Percentiles rank a stretch among this genome's conserved stretches.
Conservation (phyloP, 2,113 vertebrate genomes). For the Lontra canadensis region DNA sequence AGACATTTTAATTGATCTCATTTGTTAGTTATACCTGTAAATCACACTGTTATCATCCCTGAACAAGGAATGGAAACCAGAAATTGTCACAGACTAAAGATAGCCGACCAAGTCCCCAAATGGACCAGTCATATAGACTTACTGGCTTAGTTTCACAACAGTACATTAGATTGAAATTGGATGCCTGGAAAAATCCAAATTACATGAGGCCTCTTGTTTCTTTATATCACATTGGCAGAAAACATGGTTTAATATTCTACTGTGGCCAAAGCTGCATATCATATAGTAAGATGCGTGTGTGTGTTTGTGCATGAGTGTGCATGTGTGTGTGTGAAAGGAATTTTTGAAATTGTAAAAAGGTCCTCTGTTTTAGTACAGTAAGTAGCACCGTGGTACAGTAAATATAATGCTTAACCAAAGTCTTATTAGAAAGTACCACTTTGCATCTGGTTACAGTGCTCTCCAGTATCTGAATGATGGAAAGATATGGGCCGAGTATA, state of each 20-base stretch:
- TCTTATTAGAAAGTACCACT: not conserved
- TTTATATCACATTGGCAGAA: constrained; percentile 89
- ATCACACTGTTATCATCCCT: constrained; percentile 91
- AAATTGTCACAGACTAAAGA: constrained; percentile 85
- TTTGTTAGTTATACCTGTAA: constrained; percentile 97
- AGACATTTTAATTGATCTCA: constrained; percentile 98
- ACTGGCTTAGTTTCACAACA: constrained; percentile 90
- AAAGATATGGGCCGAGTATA: not conserved
- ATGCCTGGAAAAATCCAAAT: constrained; percentile 95
- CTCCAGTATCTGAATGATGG: constrained; percentile 5
- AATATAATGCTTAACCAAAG: not conserved
- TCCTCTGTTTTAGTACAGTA: constrained; percentile 55
- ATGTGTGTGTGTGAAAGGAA: constrained; percentile 45
- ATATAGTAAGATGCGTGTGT: constrained; percentile 46
- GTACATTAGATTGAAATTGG: constrained; percentile 91
- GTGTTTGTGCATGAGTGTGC: not conserved
- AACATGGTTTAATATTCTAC: constrained; percentile 90
- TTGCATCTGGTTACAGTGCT: not conserved
- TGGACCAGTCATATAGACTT: constrained; percentile 87
- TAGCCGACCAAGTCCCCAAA: constrained; percentile 81
- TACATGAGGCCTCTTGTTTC: constrained; percentile 95
- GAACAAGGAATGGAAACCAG: constrained; percentile 87
- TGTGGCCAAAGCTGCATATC: constrained; percentile 57
- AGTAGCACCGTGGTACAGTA: not conserved
- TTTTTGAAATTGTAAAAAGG: constrained; percentile 32